Evolutionary conservation across 2,797 vertebrate species (phyloP).

Genomic region (Apogon hyalosoma): DNA sequence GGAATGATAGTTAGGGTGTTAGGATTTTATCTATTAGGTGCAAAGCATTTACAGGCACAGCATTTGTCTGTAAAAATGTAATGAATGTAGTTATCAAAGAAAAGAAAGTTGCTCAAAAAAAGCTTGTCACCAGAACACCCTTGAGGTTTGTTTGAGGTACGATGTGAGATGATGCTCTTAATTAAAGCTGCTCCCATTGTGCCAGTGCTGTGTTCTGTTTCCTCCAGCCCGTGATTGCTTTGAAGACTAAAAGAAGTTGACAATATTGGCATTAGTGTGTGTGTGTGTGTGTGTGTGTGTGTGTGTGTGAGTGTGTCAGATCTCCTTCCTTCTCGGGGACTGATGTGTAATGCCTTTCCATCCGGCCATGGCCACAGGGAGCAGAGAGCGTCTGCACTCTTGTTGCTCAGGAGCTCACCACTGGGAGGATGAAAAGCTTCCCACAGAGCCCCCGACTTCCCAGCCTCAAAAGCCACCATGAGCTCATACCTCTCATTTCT

Average conservation of each 20-base stretch:
- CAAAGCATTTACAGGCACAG: slow-evolving; percentile 55
- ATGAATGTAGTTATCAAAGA: slow-evolving; percentile 70
- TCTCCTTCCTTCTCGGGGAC: slow-evolving; percentile 49
- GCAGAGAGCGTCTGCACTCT: slow-evolving; percentile 92
- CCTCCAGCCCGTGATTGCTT: slow-evolving; percentile 66
- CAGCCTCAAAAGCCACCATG: slow-evolving; percentile 93
- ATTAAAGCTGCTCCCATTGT: slow-evolving; percentile 82
- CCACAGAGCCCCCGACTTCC: slow-evolving; percentile 94
- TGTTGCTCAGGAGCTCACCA: slow-evolving; percentile 93
- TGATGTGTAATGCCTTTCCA: slow-evolving; percentile 88
- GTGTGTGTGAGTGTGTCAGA: slow-evolving; percentile 39
- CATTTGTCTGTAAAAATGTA: slow-evolving; percentile 52
- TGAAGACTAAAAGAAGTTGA: slow-evolving; percentile 76
- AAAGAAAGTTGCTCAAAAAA: slow-evolving; percentile 66
- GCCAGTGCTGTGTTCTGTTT: slow-evolving; percentile 66
- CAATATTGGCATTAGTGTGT: slow-evolving; percentile 65
- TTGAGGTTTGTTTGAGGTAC: slow-evolving; percentile 70
- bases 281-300: slow-evolving; percentile 34
- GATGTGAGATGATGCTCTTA: slow-evolving; percentile 78
- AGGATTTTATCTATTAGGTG: slow-evolving; percentile 43
- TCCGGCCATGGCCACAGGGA: slow-evolving; percentile 93
- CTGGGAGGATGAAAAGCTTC: slow-evolving; percentile 99
- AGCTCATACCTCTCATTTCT: slow-evolving; percentile 95
- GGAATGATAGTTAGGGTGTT: slow-evolving; percentile 27
- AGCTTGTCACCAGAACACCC: slow-evolving; percentile 70